These are phyloP conservation scores for Stylophora pistillata DNA, from an alignment of 64 coral and sea anemone genomes.

Conservation along the genomic window DNA sequence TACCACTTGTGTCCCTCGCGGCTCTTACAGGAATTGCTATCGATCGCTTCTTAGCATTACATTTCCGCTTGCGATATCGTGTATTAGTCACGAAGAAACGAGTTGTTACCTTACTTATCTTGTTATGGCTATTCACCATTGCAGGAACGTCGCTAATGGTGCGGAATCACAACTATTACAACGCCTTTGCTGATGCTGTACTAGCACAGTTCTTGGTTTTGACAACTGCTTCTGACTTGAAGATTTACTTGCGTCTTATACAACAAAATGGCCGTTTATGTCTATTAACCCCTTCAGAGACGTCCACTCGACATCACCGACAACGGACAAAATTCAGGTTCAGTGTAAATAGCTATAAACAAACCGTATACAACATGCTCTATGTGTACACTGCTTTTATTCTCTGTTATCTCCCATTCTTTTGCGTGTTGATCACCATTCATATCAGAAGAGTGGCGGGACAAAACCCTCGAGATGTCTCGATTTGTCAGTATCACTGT, in stretches of 20 bases:
- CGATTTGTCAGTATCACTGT: background rate
- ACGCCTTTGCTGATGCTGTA: background rate
- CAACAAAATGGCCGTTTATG: background rate
- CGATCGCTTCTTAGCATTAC: background rate
- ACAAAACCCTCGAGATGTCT: background rate
- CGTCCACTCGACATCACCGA: background rate
- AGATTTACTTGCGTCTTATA: background rate
- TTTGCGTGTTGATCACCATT: background rate
- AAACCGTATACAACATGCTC: background rate
- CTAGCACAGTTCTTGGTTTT: background rate
- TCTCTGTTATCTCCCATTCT: background rate
- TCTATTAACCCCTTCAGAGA: background rate
- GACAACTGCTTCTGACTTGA: background rate
- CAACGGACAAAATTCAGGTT: background rate
- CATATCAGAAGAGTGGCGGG: background rate
- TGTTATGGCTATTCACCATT: background rate
- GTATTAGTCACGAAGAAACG: background rate
- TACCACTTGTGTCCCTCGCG: background rate
- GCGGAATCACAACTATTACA: background rate
- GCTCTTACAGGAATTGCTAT: background rate
- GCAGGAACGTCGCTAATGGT: background rate
- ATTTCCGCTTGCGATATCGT: background rate
- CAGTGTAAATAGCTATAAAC: background rate
- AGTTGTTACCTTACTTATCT: background rate
- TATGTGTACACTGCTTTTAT: background rate